Conservation (phyloP, 2,113 vertebrate genomes). For the Ammodytes dubius region DNA sequence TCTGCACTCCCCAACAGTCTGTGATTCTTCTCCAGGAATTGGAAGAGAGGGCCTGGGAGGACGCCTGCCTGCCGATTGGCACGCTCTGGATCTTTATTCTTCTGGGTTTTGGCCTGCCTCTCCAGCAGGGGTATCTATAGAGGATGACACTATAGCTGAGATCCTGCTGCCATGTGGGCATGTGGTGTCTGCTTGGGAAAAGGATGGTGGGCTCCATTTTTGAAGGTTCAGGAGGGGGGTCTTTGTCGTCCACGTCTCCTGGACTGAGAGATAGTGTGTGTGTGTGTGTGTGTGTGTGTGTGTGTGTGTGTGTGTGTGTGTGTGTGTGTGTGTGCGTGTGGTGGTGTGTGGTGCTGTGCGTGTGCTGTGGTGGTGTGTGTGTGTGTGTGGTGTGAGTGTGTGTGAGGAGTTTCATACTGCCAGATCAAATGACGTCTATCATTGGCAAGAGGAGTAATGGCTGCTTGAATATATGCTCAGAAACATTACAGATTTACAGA, state of each 20-base stretch:
- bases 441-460: slow-evolving; percentile 71
- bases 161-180: slow-evolving; percentile 75
- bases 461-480: slow-evolving; percentile 63
- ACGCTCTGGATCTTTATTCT: slow-evolving; percentile 62
- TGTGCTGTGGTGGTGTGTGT: too few relatives aligned
- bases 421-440: slow-evolving; percentile 80
- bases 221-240: slow-evolving; percentile 77
- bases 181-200: slow-evolving; percentile 77
- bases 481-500: slow-evolving; percentile 76
- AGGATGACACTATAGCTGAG: slow-evolving; percentile 83
- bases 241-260: slow-evolving; percentile 68
- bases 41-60: slow-evolving; percentile 61
- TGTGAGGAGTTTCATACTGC: slow-evolving; percentile 69
- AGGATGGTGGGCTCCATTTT: slow-evolving; percentile 75
- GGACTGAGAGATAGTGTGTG: slow-evolving; percentile 53
- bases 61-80: slow-evolving; percentile 62
- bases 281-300: too few relatives aligned
- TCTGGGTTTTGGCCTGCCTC: slow-evolving; percentile 64
- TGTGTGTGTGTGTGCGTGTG: too few relatives aligned
- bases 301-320: too few relatives aligned
- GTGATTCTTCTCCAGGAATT: slow-evolving; percentile 78
- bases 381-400: too few relatives aligned
- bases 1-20: slow-evolving; percentile 69
- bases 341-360: too few relatives aligned
- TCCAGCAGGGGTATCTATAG: slow-evolving; percentile 71